Conservation (phyloP, 2,113 vertebrate species). For the Boleophthalmus pectinirostris region DNA sequence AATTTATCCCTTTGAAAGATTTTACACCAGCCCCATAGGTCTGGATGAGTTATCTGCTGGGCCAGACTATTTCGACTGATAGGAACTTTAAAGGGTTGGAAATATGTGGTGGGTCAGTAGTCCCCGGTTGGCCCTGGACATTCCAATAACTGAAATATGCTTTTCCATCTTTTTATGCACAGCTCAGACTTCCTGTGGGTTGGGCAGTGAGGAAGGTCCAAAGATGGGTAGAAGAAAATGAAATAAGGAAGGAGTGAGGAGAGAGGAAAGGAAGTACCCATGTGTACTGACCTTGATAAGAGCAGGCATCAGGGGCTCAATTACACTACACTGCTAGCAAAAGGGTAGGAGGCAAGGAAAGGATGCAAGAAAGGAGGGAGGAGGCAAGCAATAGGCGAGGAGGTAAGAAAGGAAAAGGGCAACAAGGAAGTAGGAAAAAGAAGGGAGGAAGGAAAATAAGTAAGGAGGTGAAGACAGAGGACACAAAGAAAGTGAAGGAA, state of each 20-base stretch:
- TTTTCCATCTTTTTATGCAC: neutral
- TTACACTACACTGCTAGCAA: slow-evolving; percentile 45
- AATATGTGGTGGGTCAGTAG: no score
- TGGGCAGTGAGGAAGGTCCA: slow-evolving; percentile 1
- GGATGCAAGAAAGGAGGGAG: neutral
- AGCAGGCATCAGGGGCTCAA: slow-evolving; percentile 70
- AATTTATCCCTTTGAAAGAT: no score
- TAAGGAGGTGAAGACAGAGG: neutral
- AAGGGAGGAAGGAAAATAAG: neutral
- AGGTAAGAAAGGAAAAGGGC: neutral
- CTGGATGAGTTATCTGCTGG: no score
- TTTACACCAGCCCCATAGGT: no score
- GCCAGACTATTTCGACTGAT: no score
- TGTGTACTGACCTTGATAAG: slow-evolving; percentile 75
- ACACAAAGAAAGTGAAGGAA: neutral
- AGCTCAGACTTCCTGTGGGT: neutral
- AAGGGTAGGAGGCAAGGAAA: neutral
- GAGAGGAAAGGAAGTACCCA: slow-evolving; percentile 65
- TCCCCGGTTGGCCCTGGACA: no score
- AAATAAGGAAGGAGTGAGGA: slow-evolving; percentile 10
- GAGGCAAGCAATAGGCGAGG: neutral
- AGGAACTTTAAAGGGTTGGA: no score
- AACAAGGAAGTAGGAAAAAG: no score
- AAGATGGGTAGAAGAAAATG: slow-evolving; percentile 26
- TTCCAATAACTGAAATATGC: neutral